Base-by-base conservation (phyloP, 2,888 invertebrate genomes). In the Serrognathus titanus region DNA sequence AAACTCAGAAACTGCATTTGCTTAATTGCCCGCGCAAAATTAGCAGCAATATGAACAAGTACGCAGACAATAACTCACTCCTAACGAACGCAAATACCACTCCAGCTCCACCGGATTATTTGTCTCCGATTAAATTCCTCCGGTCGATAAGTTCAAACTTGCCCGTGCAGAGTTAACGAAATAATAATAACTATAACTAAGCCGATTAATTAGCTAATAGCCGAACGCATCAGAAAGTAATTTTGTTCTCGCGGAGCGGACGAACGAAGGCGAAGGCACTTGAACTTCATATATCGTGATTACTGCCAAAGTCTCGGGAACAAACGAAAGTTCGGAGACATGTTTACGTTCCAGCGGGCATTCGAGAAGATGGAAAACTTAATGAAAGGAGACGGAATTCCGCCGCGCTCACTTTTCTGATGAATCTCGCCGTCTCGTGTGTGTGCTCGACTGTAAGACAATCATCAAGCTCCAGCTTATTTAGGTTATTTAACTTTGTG, bases 341-440 rank as follows among this genome's bases (percentile, higher is more conserved):
- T 67, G 60, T 65, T 67, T 66, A 67, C 66, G 64, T 65, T 62
- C 58, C 58, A 63, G 62, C 65, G 63, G 65, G 64, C 66, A 65
- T 61, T 61, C 58, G 60, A 64, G 66, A 66, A 63, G 64, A 63
- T 61, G 63, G 61, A 51, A 60, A 53, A 53, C 59, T 61, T 63
- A 62, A 66, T 63, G 62, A 59, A 59, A 57, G 59, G 58, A 54
- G 57, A 62, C 53, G 53, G 62, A 64, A 53, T 58, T 64, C 64
- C 64, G 60, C 62, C 62, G 59, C 58, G 62, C 46, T 55, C 56
- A 57, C 55, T 56, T 53, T 51, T 56, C 59, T 48, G 47, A 39
- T 51, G 57, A 59, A 55, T 55, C 53, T 56, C 59, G 53, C 56
- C 57, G 53, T 58, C 57, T 51, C 51, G 45, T 56, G 58, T 31